Conservation (phyloP, 92 coral and sea anemone species). For the Siderastrea siderea region DNA sequence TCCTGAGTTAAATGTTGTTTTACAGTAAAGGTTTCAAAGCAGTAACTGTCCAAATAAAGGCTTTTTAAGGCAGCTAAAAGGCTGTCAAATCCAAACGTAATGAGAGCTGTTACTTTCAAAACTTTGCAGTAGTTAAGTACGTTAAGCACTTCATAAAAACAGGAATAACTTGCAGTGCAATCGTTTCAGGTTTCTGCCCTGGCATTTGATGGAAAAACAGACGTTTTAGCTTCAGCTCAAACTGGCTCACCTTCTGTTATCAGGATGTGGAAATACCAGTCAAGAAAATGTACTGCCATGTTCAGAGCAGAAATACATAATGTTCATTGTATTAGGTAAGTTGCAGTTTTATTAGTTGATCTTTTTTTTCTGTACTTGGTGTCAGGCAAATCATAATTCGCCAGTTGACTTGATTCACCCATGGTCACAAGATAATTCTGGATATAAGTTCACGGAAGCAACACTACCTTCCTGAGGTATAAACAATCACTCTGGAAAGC, state of each 20-base stretch:
- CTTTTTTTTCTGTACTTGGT: no score
- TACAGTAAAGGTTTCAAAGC: neutral
- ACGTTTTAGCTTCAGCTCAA: constrained; percentile 94
- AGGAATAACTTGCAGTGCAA: neutral
- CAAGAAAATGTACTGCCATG: constrained; percentile 89
- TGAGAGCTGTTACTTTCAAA: no score
- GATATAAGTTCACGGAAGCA: no score
- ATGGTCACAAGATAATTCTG: no score
- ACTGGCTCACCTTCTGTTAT: constrained; percentile 90
- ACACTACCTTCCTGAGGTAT: no score
- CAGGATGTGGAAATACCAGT: constrained; percentile 93
- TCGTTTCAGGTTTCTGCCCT: constrained; percentile 85
- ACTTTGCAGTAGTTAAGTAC: neutral
- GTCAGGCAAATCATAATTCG: no score
- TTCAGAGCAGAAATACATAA: constrained; percentile 88
- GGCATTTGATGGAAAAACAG: constrained; percentile 90
- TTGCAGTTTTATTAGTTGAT: no score
- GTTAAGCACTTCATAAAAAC: neutral
- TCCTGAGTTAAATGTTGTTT: neutral
- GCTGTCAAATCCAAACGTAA: no score
- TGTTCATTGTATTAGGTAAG: constrained; percentile 92
- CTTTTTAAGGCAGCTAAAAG: no score
- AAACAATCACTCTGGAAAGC: no score
- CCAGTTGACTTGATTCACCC: no score
- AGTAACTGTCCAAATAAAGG: no score